These are phyloP conservation scores for Brienomyrus brachyistius DNA, from an alignment of 2,113 vertebrate species.

Conservation along the genomic window DNA sequence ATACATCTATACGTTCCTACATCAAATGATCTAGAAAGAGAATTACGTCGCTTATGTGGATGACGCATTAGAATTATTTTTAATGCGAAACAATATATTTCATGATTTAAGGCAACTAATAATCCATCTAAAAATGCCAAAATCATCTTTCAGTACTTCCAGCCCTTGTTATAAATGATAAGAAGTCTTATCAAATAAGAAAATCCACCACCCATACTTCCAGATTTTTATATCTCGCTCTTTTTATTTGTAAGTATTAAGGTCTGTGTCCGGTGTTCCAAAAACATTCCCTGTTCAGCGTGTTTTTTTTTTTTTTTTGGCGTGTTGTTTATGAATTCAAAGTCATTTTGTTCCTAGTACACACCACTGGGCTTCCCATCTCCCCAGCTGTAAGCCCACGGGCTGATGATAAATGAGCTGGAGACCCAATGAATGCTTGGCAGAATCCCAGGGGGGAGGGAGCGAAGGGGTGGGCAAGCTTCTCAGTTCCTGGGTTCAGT, in stretches of 20 bases:
- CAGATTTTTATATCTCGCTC: background rate
- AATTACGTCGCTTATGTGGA: background rate
- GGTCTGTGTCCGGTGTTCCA: background rate
- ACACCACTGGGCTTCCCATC: conserved; percentile 41
- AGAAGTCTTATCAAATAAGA: background rate
- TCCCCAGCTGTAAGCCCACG: conserved; percentile 28
- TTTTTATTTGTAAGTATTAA: background rate
- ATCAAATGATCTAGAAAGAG: background rate
- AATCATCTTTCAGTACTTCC: background rate
- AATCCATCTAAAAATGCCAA: background rate
- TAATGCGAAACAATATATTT: background rate
- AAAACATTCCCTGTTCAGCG: background rate
- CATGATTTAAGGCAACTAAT: background rate
- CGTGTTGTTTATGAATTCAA: background rate
- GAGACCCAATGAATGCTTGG: conserved; percentile 39
- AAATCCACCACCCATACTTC: background rate
- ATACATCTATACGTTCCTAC: background rate
- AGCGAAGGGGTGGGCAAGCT: conserved; percentile 43
- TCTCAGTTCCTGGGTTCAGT: conserved; percentile 52
- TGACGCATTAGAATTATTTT: background rate
- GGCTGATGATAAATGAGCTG: conserved; percentile 14
- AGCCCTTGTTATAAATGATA: no score
- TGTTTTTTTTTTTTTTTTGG: background rate
- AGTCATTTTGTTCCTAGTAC: conserved; percentile 10
- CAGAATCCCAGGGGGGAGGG: conserved; percentile 41